A percentile compares a stretch with the other conserved stretches of the same genome.
Evolutionary conservation across 2,888 invertebrate genomes (phyloP).

Genomic region (Tortricodes alternella): DNA sequence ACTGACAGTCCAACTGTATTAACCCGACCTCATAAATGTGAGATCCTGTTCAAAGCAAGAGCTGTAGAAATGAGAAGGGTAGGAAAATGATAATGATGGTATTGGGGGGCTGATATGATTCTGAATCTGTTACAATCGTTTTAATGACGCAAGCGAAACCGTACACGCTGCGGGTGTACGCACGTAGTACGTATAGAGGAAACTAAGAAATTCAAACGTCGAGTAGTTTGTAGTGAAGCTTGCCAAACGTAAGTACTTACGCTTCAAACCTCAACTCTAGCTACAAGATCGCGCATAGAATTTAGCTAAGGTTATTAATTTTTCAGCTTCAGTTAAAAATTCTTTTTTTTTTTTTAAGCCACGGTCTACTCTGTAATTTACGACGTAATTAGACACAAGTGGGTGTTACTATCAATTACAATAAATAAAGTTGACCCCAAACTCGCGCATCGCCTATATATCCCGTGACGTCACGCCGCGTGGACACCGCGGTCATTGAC

Average conservation of each 20-base stretch:
- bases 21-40: too few species aligned
- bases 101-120: too few species aligned
- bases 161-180: not conserved
- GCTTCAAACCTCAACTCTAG: slow-evolving; percentile 5
- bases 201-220: slow-evolving; percentile 17
- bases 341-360: not conserved
- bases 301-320: too few species aligned
- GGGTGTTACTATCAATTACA: slow-evolving; percentile 41
- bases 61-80: too few species aligned
- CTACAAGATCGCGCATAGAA: not conserved
- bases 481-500: slow-evolving; percentile 80
- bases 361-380: slow-evolving; percentile 6
- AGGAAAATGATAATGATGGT: too few species aligned
- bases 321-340: not conserved
- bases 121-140: slow-evolving; percentile 8
- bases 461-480: slow-evolving; percentile 72
- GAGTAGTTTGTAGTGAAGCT: slow-evolving; percentile 9
- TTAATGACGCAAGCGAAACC: slow-evolving; percentile 22
- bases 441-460: slow-evolving; percentile 61
- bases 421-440: slow-evolving; percentile 78
- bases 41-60: too few species aligned
- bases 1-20: too few species aligned
- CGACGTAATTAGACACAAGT: slow-evolving; percentile 8
- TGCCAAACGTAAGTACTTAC: slow-evolving; percentile 2
- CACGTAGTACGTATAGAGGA: not conserved